These are phyloP conservation scores for Bradypodion pumilum DNA, from an alignment of 2,797 vertebrate genomes.

Conservation along the genomic window DNA sequence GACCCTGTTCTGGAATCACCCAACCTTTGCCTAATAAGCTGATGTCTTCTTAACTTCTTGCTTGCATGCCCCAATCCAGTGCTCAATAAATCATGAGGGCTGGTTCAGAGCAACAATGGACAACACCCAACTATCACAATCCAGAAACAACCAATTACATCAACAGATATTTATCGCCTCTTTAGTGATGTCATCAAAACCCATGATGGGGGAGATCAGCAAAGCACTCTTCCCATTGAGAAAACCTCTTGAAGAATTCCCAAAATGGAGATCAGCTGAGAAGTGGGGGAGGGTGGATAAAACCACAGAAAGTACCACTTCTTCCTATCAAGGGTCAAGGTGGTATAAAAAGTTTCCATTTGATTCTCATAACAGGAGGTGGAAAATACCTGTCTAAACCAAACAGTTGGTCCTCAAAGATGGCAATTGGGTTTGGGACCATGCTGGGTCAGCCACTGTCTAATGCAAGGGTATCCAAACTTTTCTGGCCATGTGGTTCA, in stretches of 20 bases:
- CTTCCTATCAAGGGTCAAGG: conserved; percentile 69
- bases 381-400: neutral
- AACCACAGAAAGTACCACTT: conserved; percentile 42
- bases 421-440: neutral
- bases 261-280: conserved; percentile 42
- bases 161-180: conserved; percentile 84
- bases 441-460: too few relatives aligned
- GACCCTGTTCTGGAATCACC: conserved; percentile 89
- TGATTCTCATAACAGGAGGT: neutral
- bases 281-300: neutral
- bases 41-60: conserved; percentile 83
- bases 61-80: conserved; percentile 80
- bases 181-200: conserved; percentile 79
- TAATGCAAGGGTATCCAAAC: too few relatives aligned
- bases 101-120: conserved; percentile 79
- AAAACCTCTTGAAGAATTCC: conserved; percentile 80
- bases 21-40: conserved; percentile 85
- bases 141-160: conserved; percentile 83
- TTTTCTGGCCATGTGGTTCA: too few relatives aligned
- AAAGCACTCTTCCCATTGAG: conserved; percentile 79
- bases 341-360: conserved; percentile 56
- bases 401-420: neutral
- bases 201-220: conserved; percentile 71
- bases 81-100: conserved; percentile 93
- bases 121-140: conserved; percentile 80